Conservation (phyloP, 1,140 invertebrate genomes). For the Hydropsyche tenuis region DNA sequence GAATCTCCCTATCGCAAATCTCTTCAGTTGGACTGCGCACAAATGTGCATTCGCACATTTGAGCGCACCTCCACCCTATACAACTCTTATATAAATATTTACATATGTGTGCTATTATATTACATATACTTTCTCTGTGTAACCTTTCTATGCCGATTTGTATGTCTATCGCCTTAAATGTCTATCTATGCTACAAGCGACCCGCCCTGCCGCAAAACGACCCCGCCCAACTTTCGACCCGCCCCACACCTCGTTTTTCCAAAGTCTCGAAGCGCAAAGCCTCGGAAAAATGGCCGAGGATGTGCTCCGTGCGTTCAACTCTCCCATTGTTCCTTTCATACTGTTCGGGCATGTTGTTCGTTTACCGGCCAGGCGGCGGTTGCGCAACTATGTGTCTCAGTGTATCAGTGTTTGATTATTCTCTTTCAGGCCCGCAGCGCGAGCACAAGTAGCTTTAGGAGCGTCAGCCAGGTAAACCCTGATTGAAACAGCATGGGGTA, state of each 20-base stretch:
- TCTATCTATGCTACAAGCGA: constrained; percentile 42
- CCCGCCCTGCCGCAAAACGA: constrained; percentile 36
- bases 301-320: too few species aligned
- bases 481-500: constrained; percentile 33
- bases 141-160: constrained; percentile 42
- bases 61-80: neutral
- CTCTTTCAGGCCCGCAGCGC: constrained; percentile 80
- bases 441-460: constrained; percentile 87
- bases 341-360: neutral
- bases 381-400: constrained; percentile 58
- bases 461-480: constrained; percentile 78
- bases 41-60: constrained; percentile 13
- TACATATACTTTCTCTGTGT: constrained; percentile 43
- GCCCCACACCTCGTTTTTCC: neutral
- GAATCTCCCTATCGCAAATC: constrained; percentile 24
- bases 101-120: neutral
- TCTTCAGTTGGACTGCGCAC: constrained; percentile 22
- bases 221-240: constrained; percentile 26
- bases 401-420: constrained; percentile 64
- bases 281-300: too few species aligned
- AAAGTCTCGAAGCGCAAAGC: too few species aligned
- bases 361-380: constrained; percentile 40
- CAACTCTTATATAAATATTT: constrained; percentile 5
- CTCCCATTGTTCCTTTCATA: too few species aligned
- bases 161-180: constrained; percentile 48